Conservation (phyloP, 2,113 vertebrate species). For the Anhinga rufa region DNA sequence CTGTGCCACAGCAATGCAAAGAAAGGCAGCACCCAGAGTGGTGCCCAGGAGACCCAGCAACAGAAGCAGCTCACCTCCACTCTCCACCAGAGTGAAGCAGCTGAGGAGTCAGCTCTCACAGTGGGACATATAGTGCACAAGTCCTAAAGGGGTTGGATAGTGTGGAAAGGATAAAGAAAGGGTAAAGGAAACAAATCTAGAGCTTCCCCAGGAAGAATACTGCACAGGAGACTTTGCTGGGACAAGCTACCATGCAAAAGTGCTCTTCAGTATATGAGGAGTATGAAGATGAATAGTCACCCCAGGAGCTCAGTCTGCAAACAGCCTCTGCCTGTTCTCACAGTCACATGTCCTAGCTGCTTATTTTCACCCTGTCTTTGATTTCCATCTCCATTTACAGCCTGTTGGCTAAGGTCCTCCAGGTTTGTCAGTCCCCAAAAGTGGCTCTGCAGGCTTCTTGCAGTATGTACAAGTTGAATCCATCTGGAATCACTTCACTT, state of each 20-base stretch:
- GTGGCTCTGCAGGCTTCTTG: background rate
- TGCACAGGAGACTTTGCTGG: background rate
- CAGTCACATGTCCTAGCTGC: background rate
- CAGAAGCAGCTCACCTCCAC: background rate
- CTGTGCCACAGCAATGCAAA: accelerated
- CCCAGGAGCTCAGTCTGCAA: background rate
- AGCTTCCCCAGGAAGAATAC: background rate
- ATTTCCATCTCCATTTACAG: background rate
- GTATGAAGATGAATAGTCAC: background rate
- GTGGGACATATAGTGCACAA: background rate
- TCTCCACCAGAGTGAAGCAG: background rate
- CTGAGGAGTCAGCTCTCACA: background rate
- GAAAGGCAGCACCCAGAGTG: background rate
- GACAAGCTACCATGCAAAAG: background rate
- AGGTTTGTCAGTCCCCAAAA: background rate
- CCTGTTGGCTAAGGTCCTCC: background rate
- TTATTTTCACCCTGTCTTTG: background rate
- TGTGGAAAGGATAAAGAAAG: background rate
- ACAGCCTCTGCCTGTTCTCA: background rate
- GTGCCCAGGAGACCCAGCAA: background rate
- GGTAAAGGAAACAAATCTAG: background rate
- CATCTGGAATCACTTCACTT: background rate
- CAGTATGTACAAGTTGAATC: background rate
- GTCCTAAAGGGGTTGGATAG: background rate
- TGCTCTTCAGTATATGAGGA: accelerated